Evolutionary conservation across 2,888 invertebrate species (phyloP).

Genomic region (Formica aserva): DNA sequence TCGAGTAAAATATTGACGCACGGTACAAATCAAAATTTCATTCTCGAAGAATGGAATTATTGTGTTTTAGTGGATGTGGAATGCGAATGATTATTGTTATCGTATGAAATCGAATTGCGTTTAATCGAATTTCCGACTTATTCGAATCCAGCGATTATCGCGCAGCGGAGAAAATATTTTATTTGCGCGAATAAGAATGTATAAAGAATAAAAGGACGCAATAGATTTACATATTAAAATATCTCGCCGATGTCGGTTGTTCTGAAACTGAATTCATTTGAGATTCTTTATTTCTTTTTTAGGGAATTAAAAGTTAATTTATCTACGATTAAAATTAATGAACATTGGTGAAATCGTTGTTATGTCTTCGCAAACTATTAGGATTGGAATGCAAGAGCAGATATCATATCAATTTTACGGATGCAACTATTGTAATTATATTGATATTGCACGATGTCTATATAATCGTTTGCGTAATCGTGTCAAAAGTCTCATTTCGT

Average conservation of each 20-base stretch:
- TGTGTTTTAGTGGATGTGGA: slow-evolving; percentile 1
- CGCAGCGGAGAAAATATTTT: background rate
- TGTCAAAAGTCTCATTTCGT: slow-evolving; percentile 27
- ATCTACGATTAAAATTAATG: background rate
- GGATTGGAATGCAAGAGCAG: slow-evolving; percentile 16
- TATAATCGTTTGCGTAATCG: background rate
- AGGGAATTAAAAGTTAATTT: background rate
- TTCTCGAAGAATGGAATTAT: slow-evolving; percentile 44
- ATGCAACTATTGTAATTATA: slow-evolving; percentile 20
- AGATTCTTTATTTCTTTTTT: slow-evolving; percentile 13
- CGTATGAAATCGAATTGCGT: slow-evolving; percentile 18
- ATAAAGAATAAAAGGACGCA: background rate
- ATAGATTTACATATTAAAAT: background rate
- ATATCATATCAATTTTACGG: background rate
- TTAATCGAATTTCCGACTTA: slow-evolving; percentile 38
- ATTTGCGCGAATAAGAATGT: background rate
- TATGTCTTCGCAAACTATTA: slow-evolving; percentile 8
- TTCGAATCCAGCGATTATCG: background rate
- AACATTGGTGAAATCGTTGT: background rate
- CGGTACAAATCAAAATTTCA: slow-evolving; percentile 42
- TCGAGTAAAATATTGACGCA: slow-evolving; percentile 48
- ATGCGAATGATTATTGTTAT: slow-evolving; percentile 43
- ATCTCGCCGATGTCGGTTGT: background rate
- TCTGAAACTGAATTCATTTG: background rate
- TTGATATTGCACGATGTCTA: background rate